Percentiles rank a stretch among this genome's conserved stretches.
phyloP scores from a whole-genome alignment of 2,797 vertebrate species.

The Bucorvus abyssinicus region DNA sequence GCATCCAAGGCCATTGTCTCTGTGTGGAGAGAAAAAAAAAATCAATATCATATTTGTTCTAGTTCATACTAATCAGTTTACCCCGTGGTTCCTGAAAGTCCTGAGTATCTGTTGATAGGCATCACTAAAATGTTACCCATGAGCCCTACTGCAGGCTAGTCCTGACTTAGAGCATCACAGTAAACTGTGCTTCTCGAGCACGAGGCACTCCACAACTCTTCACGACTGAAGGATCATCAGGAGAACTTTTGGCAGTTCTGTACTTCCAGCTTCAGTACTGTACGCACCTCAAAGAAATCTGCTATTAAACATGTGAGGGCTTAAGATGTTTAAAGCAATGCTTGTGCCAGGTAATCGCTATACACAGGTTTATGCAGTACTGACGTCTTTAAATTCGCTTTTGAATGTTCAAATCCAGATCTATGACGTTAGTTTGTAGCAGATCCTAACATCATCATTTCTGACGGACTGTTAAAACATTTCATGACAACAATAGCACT shows the following conservation, averaged over 20 bases:
- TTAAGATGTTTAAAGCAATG: background rate
- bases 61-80: conserved; percentile 62
- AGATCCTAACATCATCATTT: background rate
- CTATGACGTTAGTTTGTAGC: background rate
- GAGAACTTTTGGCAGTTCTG: background rate
- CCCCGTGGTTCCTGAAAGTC: conserved; percentile 65
- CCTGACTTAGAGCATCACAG: background rate
- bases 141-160: conserved; percentile 11
- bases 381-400: conserved; percentile 15
- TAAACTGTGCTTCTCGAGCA: background rate
- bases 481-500: conserved; percentile 47
- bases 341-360: background rate
- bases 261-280: background rate
- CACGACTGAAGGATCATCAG: background rate
- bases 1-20: conserved; percentile 98
- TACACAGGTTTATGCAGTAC: background rate
- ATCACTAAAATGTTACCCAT: conserved; percentile 8
- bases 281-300: background rate
- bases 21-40: conserved; percentile 81
- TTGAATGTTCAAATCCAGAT: background rate
- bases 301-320: background rate
- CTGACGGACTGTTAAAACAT: conserved; percentile 7
- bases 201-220: background rate
- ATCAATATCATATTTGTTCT: conserved; percentile 76
- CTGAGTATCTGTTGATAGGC: conserved; percentile 56